Percentiles rank a stretch among this genome's conserved stretches.
These are phyloP conservation scores for Cebus imitator DNA, from an alignment of 2,113 vertebrate species.

Conservation along the genomic window DNA sequence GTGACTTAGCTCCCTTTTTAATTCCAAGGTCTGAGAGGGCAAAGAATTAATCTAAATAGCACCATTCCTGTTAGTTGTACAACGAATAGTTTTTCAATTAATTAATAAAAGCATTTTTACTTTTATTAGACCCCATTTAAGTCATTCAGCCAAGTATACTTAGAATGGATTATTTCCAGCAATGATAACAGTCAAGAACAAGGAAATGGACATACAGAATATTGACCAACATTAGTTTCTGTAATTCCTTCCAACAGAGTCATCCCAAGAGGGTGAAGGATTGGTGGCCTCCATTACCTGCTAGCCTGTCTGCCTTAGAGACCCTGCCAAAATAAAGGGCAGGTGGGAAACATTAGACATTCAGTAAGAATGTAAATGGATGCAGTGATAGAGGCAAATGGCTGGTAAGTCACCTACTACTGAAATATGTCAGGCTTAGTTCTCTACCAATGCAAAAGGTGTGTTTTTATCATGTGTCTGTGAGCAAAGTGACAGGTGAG, in stretches of 20 bases:
- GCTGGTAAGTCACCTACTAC: background rate
- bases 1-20: background rate
- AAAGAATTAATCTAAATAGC: background rate
- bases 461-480: background rate
- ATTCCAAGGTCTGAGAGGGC: background rate
- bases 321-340: background rate
- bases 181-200: background rate
- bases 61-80: background rate
- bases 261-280: background rate
- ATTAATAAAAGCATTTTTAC: background rate
- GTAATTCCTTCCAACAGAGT: background rate
- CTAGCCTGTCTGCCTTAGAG: background rate
- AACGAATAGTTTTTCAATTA: background rate
- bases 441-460: background rate
- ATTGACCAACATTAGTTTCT: background rate
- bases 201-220: background rate
- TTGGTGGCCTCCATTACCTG: background rate
- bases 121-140: background rate
- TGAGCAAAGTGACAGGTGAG: background rate
- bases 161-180: background rate
- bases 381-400: background rate
- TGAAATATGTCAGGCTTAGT: background rate
- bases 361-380: background rate
- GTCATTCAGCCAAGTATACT: background rate
- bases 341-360: background rate